phyloP scores from a whole-genome alignment of 2,888 invertebrate genomes.

The Eumerus sabulonum region DNA sequence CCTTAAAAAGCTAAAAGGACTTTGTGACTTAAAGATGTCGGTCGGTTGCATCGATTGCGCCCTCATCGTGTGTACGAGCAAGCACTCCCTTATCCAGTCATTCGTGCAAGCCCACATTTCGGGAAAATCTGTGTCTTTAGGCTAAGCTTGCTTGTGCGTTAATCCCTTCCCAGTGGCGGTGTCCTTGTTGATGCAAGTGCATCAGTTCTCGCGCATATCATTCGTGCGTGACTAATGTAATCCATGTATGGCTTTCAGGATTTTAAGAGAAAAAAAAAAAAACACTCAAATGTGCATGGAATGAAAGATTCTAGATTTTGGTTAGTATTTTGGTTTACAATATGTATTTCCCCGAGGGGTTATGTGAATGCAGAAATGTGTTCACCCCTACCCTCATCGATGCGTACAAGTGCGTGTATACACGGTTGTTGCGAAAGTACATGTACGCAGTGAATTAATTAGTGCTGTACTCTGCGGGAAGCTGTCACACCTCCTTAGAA shows the following conservation, averaged over 20 bases:
- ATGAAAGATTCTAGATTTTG: no score
- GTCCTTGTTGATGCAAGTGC: conserved; percentile 65
- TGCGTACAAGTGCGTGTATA: conserved; percentile 49
- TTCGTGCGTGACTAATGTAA: conserved; percentile 62
- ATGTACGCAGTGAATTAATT: conserved; percentile 55
- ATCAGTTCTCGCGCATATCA: conserved; percentile 62
- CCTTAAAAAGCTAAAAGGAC: conserved; percentile 13
- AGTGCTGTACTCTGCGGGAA: conserved; percentile 13
- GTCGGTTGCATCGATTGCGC: conserved; percentile 40
- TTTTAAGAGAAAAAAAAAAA: conserved; percentile 22
- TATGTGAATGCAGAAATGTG: conserved; percentile 55
- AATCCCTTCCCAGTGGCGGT: not conserved
- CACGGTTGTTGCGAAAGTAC: conserved; percentile 4
- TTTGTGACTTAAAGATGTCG: conserved; percentile 53
- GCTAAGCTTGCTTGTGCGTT: conserved; percentile 45
- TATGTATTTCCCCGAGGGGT: conserved; percentile 25
- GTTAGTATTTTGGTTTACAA: no score
- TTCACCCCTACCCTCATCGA: conserved; percentile 22
- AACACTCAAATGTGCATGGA: conserved; percentile 34
- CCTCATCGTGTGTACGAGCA: conserved; percentile 27
- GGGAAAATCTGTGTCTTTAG: conserved; percentile 59
- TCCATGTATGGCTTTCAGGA: conserved; percentile 29
- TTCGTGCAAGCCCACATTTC: not conserved
- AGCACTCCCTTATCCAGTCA: not conserved
- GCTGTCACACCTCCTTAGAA: not conserved